Base-by-base conservation (phyloP, 2,888 invertebrate genomes). In the Leptura quadrifasciata region DNA sequence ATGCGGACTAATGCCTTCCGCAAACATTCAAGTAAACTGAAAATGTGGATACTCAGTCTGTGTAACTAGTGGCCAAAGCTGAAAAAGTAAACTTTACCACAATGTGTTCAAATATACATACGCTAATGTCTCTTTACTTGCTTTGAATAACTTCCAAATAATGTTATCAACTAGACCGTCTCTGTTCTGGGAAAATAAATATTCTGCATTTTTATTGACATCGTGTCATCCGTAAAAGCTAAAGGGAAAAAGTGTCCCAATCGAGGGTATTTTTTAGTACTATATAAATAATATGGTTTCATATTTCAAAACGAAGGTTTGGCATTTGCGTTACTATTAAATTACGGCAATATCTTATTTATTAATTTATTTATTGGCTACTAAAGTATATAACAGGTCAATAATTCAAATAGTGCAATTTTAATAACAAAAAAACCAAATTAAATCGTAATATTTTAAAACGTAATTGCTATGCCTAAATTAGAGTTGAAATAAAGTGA, bases 1-100 rank as follows among this genome's bases (percentile, higher is more conserved):
- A 74, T 74, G 74, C 74, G 74, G 68, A 68, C 47, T 74, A 74
- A 74, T 67, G 18, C 74, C 52, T 68, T 74, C 67, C 17, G 74
- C 60, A 74, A 74, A 74, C 57, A 74, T 57, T 57, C 67, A 60
- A 74, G 74, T 58, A 54, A 65, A 74, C 68, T 60, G 74, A 67
- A 71, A 74, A 65, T 67, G 74, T 68, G 60, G 74, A 67, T 67
- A 61, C 61, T 61, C 71, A 60, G 27, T 27, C 71, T 71, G 61
- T 71, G 60, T 71, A 71, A 71, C 61, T 61, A 61, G 71, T 71
- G 71, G 61, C 71, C 61, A 61, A 52, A 71, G 71, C 71, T 71
- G 61, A 71, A 71, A 71, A 71, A 71, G 71, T 71, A 71, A 71
- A 71, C 71, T 52, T 61, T 17, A 61, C 61, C 71, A 71, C 71